Evolutionary conservation across 2,888 invertebrate species (phyloP).

Genomic region (Anaspis maculata): DNA sequence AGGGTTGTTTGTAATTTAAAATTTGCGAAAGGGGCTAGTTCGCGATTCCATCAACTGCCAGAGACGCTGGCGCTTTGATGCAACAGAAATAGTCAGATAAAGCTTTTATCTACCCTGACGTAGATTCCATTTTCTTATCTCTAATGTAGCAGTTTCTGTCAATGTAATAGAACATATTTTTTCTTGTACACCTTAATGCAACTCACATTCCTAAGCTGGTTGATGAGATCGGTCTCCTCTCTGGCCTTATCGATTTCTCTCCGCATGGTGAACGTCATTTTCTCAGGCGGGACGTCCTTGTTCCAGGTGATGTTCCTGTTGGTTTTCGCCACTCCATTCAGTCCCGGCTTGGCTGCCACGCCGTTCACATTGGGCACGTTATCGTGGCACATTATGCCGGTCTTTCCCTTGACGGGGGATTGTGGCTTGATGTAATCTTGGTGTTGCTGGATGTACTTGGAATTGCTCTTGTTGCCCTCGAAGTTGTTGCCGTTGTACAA

Average conservation of each 20-base stretch:
- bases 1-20: too few relatives aligned
- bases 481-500: slow-evolving; percentile 13
- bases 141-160: not conserved
- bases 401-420: slow-evolving; percentile 56
- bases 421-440: slow-evolving; percentile 60
- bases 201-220: slow-evolving; percentile 73
- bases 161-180: not conserved
- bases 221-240: slow-evolving; percentile 79
- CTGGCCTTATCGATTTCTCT: slow-evolving; percentile 85
- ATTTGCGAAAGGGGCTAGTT: too few relatives aligned
- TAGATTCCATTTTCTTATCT: too few relatives aligned
- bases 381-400: slow-evolving; percentile 50
- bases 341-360: slow-evolving; percentile 27
- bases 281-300: slow-evolving; percentile 60
- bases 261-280: slow-evolving; percentile 85
- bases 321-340: slow-evolving; percentile 24
- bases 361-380: slow-evolving; percentile 37
- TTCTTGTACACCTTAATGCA: too few relatives aligned
- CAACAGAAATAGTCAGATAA: too few relatives aligned
- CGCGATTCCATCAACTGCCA: too few relatives aligned
- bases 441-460: slow-evolving; percentile 35
- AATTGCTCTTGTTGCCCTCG: not conserved
- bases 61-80: too few relatives aligned
- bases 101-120: too few relatives aligned
- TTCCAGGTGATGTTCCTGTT: slow-evolving; percentile 61